Evolutionary conservation across 1,140 invertebrate genomes (phyloP).

Genomic region (Tetramorium parvispinum): DNA sequence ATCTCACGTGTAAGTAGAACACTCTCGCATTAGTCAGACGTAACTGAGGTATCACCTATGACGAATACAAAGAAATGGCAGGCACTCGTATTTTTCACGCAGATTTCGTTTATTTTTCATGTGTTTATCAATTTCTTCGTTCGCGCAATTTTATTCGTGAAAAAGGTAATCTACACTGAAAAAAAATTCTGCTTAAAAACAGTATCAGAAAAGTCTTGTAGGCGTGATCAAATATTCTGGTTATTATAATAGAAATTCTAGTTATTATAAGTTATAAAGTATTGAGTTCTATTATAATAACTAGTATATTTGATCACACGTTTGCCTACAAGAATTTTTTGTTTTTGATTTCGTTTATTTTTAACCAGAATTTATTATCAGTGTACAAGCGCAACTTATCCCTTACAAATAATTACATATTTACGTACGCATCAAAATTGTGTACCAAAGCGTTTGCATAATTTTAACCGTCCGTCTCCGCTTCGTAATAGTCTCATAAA

Average conservation of each 20-base stretch:
- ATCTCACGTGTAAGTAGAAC: slow-evolving; percentile 31
- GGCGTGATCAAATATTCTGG: too few relatives aligned
- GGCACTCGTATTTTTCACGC: neutral
- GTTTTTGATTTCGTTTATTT: too few relatives aligned
- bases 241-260: too few relatives aligned
- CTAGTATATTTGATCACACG: too few relatives aligned
- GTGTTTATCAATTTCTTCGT: neutral
- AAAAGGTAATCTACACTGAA: neutral
- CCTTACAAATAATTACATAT: neutral
- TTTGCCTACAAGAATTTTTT: too few relatives aligned
- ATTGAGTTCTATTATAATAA: too few relatives aligned
- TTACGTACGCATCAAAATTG: neutral
- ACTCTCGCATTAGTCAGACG: slow-evolving; percentile 23
- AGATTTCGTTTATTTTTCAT: neutral
- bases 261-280: too few relatives aligned
- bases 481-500: slow-evolving; percentile 3
- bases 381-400: too few relatives aligned
- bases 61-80: slow-evolving; percentile 17
- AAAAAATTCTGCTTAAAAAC: too few relatives aligned
- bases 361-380: too few relatives aligned
- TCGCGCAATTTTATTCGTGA: neutral
- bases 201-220: too few relatives aligned
- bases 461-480: neutral
- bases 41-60: neutral
- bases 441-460: neutral